Evolutionary conservation across 2,888 invertebrate species (phyloP), one percentile per base, ranked within the genome.

Genomic region (Ennomos erosarius): DNA sequence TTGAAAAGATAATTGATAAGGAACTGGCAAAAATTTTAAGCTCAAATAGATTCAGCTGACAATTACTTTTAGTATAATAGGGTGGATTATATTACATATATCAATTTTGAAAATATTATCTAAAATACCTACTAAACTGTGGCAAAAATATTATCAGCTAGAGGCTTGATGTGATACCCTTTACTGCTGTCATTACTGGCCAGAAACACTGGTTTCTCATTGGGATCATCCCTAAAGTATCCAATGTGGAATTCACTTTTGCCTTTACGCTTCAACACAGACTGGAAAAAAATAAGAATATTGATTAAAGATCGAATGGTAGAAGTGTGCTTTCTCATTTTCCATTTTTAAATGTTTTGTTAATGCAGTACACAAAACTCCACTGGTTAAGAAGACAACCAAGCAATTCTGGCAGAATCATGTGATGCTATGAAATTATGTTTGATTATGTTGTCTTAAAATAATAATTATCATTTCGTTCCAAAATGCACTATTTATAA

Each of bases 221-320:
- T 92, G 0, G 97, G 97, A 61, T 94, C 94, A 90, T 99, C 98
- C 75, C 98, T 94, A 92, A 95, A 98, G 85, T 98, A 99, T 8
- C 98, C 98, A 75, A 97, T 95, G 81, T 99, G 98, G 68, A 95
- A 95, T 63, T 96, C 95, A 59, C 94, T 94, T 48, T 93, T 93
- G 48, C 94, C 94, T 75, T 95, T 95, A 16, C 93, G 94, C 80
- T 94, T 95, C 49, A 97, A 82, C 40, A 97, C 90, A 2, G 97
- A 96, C 94, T 95, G 79, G 50, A 53, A 36, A 12, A 42, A 54
- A 36, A 42, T 16, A 9, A 54, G 3, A 40, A 50, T 52, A 49
- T 44, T n/a, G 16, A 9, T 9, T 6, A 26, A 26, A 6, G 26
- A 26, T 26, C 6, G 26, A 26, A 6, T 26, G 26, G 6, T 26